Evolutionary conservation across 2,797 vertebrate species (phyloP).

Genomic region (Sphaeramia orbicularis): DNA sequence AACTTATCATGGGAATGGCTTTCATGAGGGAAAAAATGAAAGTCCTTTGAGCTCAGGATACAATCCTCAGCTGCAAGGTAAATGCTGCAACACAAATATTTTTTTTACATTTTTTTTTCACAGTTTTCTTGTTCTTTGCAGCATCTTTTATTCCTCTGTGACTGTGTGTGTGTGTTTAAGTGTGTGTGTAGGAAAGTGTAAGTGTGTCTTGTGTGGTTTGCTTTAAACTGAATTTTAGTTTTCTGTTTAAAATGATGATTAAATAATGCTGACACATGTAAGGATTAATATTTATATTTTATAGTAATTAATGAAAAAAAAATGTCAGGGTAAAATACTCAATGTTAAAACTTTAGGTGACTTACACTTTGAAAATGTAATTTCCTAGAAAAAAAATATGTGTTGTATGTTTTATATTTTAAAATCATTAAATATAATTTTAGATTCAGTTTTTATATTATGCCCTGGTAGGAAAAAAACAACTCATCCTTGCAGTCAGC

Average conservation of each 20-base stretch:
- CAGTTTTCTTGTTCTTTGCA: not conserved
- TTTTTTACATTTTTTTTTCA: conserved; percentile 4
- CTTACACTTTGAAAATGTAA: too few relatives aligned
- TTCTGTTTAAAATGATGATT: not conserved
- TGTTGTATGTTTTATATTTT: too few relatives aligned
- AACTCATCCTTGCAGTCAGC: not conserved
- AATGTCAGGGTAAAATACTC: too few relatives aligned
- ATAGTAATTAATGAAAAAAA: not conserved
- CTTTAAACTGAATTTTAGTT: not conserved
- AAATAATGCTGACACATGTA: not conserved
- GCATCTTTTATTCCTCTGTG: conserved; percentile 17
- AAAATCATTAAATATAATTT: not conserved
- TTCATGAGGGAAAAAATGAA: conserved; percentile 26
- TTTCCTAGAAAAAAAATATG: too few relatives aligned
- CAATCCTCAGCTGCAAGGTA: conserved; percentile 25
- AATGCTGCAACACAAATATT: conserved; percentile 6
- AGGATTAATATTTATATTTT: not conserved
- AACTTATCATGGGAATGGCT: conserved; percentile 46
- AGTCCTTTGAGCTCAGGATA: conserved; percentile 20
- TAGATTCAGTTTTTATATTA: not conserved
- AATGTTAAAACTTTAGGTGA: too few relatives aligned
- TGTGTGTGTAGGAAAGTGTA: conserved; percentile 3
- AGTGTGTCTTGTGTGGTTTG: conserved; percentile 7
- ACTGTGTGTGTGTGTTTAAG: conserved; percentile 20
- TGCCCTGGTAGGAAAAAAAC: not conserved